Percentiles rank a stretch among this genome's conserved stretches.
Evolutionary conservation across 2,888 invertebrate species (phyloP).

Genomic region (Melanchra persicariae): DNA sequence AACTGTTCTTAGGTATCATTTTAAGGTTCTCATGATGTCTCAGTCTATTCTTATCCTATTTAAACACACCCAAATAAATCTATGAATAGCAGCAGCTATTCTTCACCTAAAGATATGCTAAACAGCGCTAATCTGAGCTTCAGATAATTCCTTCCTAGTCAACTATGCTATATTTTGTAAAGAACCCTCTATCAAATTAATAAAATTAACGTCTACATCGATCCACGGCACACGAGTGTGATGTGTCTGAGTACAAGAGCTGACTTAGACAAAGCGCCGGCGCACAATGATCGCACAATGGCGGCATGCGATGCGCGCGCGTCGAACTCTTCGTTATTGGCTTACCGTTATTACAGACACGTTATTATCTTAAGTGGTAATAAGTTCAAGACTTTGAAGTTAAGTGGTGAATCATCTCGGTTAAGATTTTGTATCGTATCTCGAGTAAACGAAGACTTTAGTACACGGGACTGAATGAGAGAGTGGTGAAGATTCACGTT

Average conservation of each 20-base stretch:
- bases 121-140: background rate
- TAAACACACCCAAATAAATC: too few species aligned
- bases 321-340: constrained; percentile 27
- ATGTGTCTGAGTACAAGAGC: constrained; percentile 26
- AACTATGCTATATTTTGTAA: background rate
- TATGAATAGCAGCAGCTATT: too few species aligned
- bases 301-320: constrained; percentile 30
- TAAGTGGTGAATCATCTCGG: constrained; percentile 17
- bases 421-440: background rate
- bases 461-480: too few species aligned
- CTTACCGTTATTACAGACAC: constrained; percentile 9
- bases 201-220: background rate
- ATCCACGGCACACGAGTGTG: constrained; percentile 24
- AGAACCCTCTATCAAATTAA: background rate
- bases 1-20: too few species aligned
- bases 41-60: too few species aligned
- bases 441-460: background rate
- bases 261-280: constrained; percentile 58
- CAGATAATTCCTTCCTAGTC: too few species aligned
- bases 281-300: constrained; percentile 58
- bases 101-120: background rate
- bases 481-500: too few species aligned
- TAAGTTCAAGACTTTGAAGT: constrained; percentile 9
- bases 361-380: constrained; percentile 4
- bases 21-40: too few species aligned